A percentile compares a stretch with the other conserved stretches of the same genome.
These are phyloP conservation scores for Muntiacus muntjak DNA, from an alignment of 2,113 vertebrate genomes.

Conservation along the genomic window DNA sequence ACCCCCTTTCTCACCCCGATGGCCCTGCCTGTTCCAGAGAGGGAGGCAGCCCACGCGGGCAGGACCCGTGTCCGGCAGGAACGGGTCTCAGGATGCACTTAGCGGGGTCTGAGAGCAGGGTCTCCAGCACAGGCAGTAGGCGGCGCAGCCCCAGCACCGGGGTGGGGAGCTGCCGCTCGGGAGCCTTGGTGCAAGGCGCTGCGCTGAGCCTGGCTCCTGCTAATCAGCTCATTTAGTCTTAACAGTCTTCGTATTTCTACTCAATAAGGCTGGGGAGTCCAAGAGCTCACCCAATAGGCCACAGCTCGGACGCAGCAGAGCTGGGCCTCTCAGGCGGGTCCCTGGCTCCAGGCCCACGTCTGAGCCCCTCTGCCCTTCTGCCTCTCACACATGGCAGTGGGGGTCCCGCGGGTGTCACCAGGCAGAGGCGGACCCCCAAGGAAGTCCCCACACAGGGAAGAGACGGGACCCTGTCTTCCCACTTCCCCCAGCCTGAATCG, in stretches of 20 bases:
- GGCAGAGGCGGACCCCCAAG: rapidly evolving
- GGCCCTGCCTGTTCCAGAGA: background rate
- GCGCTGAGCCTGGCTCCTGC: too few species aligned
- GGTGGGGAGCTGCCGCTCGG: rapidly evolving
- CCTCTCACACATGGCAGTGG: background rate
- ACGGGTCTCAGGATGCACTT: background rate
- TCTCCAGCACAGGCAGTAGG: rapidly evolving
- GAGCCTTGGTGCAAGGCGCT: background rate
- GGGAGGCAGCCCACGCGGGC: background rate
- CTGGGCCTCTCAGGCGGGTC: rapidly evolving
- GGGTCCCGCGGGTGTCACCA: rapidly evolving
- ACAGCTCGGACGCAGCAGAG: background rate
- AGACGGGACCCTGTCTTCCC: background rate
- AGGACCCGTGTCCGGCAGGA: background rate
- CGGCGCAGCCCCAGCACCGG: rapidly evolving
- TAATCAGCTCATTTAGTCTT: background rate
- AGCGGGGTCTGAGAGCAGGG: background rate
- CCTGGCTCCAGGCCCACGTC: background rate
- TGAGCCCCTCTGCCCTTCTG: background rate
- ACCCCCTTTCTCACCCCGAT: too few species aligned
- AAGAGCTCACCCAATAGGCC: background rate
- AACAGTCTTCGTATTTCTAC: background rate
- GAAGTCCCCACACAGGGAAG: background rate
- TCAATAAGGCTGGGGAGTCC: background rate
- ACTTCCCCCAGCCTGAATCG: rapidly evolving